Percentiles rank a stretch among this genome's conserved stretches.
These are phyloP conservation scores for Hephaestus fuliginosus DNA, from an alignment of 2,797 vertebrate species.

Conservation along the genomic window DNA sequence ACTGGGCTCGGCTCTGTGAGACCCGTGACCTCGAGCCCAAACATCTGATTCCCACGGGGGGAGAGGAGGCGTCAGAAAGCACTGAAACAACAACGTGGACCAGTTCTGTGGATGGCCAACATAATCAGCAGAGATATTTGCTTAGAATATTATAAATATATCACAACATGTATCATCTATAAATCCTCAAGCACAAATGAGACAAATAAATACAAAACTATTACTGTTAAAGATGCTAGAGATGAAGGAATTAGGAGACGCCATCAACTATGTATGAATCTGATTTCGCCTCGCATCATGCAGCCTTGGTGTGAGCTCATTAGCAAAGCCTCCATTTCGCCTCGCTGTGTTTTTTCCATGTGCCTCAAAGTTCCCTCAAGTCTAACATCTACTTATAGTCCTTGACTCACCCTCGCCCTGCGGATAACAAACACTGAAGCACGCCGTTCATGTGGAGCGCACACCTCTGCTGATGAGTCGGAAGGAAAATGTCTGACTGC, in stretches of 20 bases:
- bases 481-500: neutral
- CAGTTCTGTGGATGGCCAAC: neutral
- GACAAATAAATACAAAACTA: neutral
- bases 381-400: neutral
- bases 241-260: slow-evolving; percentile 9
- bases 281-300: slow-evolving; percentile 10
- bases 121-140: neutral
- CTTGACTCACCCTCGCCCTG: slow-evolving; percentile 9
- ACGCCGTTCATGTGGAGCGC: neutral
- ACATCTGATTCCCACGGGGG: slow-evolving; percentile 71
- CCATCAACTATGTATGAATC: slow-evolving; percentile 34
- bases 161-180: too few species aligned
- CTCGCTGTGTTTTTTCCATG: neutral
- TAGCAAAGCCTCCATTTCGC: slow-evolving; percentile 35
- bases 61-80: neutral
- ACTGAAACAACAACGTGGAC: slow-evolving; percentile 9
- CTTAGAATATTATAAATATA: neutral
- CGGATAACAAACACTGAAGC: slow-evolving; percentile 1
- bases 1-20: slow-evolving; percentile 41
- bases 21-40: slow-evolving; percentile 28
- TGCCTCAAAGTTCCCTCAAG: slow-evolving; percentile 29
- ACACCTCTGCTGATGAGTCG: neutral
- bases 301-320: slow-evolving; percentile 53
- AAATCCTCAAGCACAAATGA: neutral
- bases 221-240: neutral